These are phyloP conservation scores for Pheosia tremula DNA, from an alignment of 2,888 invertebrate species.

Conservation along the genomic window DNA sequence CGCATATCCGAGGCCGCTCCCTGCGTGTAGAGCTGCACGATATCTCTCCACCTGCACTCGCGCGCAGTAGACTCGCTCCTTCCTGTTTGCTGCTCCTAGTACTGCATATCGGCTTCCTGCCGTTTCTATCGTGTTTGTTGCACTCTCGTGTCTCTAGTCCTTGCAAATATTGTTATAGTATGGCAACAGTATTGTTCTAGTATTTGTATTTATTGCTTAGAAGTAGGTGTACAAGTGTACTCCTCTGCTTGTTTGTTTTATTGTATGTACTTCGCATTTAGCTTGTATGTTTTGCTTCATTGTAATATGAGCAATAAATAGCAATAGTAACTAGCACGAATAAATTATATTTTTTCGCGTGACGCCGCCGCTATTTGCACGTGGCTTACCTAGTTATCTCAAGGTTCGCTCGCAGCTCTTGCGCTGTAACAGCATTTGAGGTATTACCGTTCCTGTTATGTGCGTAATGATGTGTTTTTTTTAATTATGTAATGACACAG, in stretches of 20 bases:
- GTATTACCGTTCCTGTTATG: not conserved
- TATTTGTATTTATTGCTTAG: no score
- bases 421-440: not conserved
- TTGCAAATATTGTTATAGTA: not conserved
- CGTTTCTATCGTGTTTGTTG: slow-evolving; percentile 14
- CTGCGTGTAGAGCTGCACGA: slow-evolving; percentile 15
- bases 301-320: not conserved
- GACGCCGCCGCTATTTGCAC: slow-evolving; percentile 44
- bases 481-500: no score
- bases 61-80: slow-evolving; percentile 6
- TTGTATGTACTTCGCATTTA: not conserved
- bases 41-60: slow-evolving; percentile 16
- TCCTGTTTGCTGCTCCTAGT: slow-evolving; percentile 15
- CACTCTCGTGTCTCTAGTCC: not conserved
- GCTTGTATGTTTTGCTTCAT: not conserved
- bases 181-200: no score
- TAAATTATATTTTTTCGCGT: slow-evolving; percentile 24
- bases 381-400: slow-evolving; percentile 49
- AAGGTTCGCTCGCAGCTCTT: slow-evolving; percentile 26
- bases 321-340: slow-evolving; percentile 13
- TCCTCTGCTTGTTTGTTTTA: no score
- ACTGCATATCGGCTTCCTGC: slow-evolving; percentile 41
- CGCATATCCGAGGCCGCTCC: not conserved
- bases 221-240: no score
- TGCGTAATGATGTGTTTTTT: no score